A percentile compares a stretch with the other conserved stretches of the same genome.
phyloP scores from a whole-genome alignment of 2,113 vertebrate species.

The Opisthocomus hoazin region DNA sequence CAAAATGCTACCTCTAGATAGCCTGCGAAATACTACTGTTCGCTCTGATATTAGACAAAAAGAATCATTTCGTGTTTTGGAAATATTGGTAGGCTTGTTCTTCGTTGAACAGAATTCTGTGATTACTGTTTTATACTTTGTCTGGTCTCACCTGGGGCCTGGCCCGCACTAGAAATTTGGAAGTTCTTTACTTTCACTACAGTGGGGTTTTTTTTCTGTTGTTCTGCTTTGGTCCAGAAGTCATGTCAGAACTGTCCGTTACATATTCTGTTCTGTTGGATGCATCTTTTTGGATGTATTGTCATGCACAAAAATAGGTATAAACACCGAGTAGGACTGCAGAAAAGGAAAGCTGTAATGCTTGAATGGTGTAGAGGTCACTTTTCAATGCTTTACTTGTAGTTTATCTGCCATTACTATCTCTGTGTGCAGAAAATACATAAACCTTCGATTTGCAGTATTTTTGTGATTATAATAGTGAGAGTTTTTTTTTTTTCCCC shows the following conservation, averaged over 20 bases:
- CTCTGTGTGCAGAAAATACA: not conserved
- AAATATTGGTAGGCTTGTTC: not conserved
- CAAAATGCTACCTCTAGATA: not conserved
- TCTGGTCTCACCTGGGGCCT: not conserved
- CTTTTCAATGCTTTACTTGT: not conserved
- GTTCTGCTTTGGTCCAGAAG: not conserved
- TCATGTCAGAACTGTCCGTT: not conserved
- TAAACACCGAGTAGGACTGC: not conserved
- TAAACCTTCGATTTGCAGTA: not conserved
- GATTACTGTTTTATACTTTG: not conserved
- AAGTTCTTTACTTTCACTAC: not conserved
- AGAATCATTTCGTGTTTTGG: not conserved
- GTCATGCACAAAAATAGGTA: not conserved
- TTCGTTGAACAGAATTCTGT: not conserved
- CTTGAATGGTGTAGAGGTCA: not conserved
- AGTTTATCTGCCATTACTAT: not conserved
- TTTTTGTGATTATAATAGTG: not conserved
- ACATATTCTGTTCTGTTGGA: not conserved
- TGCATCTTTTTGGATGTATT: not conserved
- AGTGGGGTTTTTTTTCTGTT: fast-evolving
- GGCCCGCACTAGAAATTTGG: not conserved
- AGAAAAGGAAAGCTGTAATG: not conserved
- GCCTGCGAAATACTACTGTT: not conserved
- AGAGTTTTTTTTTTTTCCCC: not conserved
- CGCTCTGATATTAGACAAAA: not conserved